Base-by-base conservation (phyloP, 1,140 invertebrate genomes). In the Apocrypta bakeri region DNA sequence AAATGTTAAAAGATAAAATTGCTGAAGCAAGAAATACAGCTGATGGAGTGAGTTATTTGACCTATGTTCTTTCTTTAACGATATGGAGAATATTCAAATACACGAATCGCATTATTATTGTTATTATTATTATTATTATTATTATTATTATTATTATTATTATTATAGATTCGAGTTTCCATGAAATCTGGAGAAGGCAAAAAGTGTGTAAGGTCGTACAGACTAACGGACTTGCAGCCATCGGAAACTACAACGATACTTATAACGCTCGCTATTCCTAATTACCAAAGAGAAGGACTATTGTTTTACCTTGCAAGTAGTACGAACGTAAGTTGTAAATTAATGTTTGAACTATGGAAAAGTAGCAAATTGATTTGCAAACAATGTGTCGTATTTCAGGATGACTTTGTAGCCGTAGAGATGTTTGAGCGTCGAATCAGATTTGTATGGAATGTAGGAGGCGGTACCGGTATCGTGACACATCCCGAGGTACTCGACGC, bases 331-430 rank as follows among this genome's bases (percentile, higher is more conserved):
- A 85, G 89, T 25, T 77, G 24, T 21, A 77, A 64, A 42, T 14
- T 11, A n/a, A 33, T 42, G 29, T 66, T 66, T 25, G 25, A 17
- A 64, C 17, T 7, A 11, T 7, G 68, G 0, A 1, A 69, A 42
- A 24, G 68, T 37, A 6, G 0, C 42, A 1, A 11, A 21, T 56
- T n/a, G 1, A n/a, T 56, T n/a, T 56, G 17, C 3, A 2, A 56
- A 66, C 37, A 64, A 33, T 63, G 66, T 64, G 24, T 78, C 77
- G 63, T 33, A 78, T 75, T 84, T 48, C 63, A 90, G 89, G 91
- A 93, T 0, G 96, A 98, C 84, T 98, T 96, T 84, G 93, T 98
- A 27, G 94, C 95, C 0, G 87, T 98, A 31, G 96, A 98, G 90
- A 94, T 98, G 90, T 92, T 96, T 0, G 93, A 97, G 83, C 93